These are phyloP conservation scores for Pseudomyrmex cubaensis DNA, from an alignment of 1,140 invertebrate genomes.

Conservation along the genomic window DNA sequence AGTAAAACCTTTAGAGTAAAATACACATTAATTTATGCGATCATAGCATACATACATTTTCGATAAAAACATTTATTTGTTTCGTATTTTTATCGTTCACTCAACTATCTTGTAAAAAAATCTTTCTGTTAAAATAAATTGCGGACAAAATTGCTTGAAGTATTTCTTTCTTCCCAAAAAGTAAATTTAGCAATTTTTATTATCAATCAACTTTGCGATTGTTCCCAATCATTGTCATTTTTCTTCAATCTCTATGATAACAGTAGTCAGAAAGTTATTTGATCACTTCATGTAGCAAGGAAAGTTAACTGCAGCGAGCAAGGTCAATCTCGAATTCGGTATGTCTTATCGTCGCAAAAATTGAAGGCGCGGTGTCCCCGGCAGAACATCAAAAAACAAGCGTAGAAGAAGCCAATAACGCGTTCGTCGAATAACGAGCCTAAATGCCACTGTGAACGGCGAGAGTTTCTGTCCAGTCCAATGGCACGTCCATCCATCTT, in stretches of 20 bases:
- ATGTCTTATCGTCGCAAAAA: conserved; percentile 38
- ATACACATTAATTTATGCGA: conserved; percentile 26
- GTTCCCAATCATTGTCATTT: not conserved
- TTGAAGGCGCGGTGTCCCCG: conserved; percentile 29
- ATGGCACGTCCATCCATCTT: conserved; percentile 59
- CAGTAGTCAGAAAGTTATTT: not conserved
- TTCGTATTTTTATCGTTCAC: not conserved
- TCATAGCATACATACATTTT: no score
- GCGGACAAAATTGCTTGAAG: not conserved
- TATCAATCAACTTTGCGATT: not conserved
- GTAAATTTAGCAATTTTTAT: not conserved
- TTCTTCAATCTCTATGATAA: not conserved
- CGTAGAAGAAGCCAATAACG: conserved; percentile 3
- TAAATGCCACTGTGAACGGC: conserved; percentile 14
- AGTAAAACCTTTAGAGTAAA: conserved; percentile 38
- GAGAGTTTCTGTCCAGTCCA: not conserved
- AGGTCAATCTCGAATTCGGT: conserved; percentile 13
- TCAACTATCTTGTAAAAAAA: not conserved
- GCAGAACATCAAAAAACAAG: conserved; percentile 56
- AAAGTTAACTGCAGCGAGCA: not conserved
- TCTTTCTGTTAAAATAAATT: not conserved
- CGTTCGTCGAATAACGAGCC: conserved; percentile 50
- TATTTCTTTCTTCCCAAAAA: no score
- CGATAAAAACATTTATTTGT: no score
- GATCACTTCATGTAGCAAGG: not conserved